These are phyloP conservation scores for Mobula birostris DNA, from an alignment of 2,113 vertebrate genomes.

Conservation along the genomic window DNA sequence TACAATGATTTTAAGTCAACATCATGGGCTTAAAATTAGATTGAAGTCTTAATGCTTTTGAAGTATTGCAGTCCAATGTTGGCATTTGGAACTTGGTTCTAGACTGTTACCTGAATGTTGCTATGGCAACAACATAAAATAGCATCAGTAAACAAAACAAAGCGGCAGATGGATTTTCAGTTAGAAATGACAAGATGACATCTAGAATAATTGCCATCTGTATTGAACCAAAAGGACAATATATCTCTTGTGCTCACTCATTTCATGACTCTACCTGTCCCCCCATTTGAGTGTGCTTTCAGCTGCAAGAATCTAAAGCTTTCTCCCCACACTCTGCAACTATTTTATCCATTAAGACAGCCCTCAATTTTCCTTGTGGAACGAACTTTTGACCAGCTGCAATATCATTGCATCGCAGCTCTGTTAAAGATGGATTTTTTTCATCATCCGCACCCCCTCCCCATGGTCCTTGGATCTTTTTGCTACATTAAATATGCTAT, in stretches of 20 bases:
- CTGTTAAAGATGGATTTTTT: no score
- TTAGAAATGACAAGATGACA: not conserved
- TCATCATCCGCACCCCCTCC: no score
- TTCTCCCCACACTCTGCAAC: not conserved
- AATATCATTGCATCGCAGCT: no score
- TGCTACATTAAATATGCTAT: no score
- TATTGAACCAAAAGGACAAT: not conserved
- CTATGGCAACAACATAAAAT: not conserved
- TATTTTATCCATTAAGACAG: not conserved
- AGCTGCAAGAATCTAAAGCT: not conserved
- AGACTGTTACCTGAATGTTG: not conserved
- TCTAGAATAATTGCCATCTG: not conserved
- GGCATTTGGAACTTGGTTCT: constrained; percentile 8
- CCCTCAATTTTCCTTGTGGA: not conserved
- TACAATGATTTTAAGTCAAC: not conserved
- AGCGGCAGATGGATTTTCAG: constrained; percentile 9
- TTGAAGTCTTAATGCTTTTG: not conserved
- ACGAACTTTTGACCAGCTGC: not conserved
- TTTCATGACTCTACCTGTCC: not conserved
- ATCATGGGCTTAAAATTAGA: not conserved
- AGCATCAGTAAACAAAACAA: constrained; percentile 22
- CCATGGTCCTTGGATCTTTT: no score
- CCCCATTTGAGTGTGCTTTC: no score
- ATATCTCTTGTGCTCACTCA: no score
- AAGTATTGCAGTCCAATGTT: not conserved